Evolutionary conservation across 2,888 invertebrate species (phyloP).

Genomic region (Dascillus cervinus): DNA sequence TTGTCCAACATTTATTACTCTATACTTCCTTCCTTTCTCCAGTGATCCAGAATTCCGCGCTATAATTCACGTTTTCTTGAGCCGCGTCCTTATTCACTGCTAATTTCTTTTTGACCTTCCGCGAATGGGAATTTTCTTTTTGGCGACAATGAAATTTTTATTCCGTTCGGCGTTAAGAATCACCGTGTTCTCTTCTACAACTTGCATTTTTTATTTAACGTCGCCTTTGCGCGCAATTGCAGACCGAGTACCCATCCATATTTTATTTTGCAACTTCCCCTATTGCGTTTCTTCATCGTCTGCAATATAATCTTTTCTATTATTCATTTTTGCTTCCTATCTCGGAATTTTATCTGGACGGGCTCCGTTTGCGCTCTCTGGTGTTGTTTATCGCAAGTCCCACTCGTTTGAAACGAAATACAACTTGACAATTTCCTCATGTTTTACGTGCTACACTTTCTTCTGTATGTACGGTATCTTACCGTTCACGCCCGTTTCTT

Average conservation of each 20-base stretch:
- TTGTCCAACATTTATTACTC: slow-evolving; percentile 21
- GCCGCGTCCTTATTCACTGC: slow-evolving; percentile 5
- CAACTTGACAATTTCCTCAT: slow-evolving; percentile 23
- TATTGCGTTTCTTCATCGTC: slow-evolving; percentile 30
- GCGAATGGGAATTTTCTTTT: too few species aligned
- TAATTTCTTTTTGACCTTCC: slow-evolving; percentile 15
- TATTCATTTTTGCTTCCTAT: slow-evolving; percentile 25
- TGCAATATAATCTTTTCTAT: slow-evolving; percentile 34
- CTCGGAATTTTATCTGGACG: slow-evolving; percentile 16
- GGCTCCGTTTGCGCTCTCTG: slow-evolving; percentile 13
- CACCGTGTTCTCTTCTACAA: too few species aligned
- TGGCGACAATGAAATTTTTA: too few species aligned
- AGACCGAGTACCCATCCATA: slow-evolving; percentile 19
- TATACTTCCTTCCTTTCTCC: slow-evolving; percentile 18
- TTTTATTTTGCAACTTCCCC: slow-evolving; percentile 22
- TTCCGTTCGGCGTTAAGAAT: too few species aligned
- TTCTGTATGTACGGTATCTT: too few species aligned
- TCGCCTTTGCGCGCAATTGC: slow-evolving; percentile 8
- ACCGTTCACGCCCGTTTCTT: too few species aligned
- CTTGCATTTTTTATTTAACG: slow-evolving; percentile 6
- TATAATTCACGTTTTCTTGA: slow-evolving; percentile 12
- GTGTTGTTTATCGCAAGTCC: slow-evolving; percentile 22
- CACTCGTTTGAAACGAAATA: slow-evolving; percentile 15
- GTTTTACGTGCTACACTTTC: too few species aligned
- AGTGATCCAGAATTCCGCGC: slow-evolving; percentile 8